Evolutionary conservation across 2,113 vertebrate genomes (phyloP).

Genomic region (Psilopogon haemacephalus): DNA sequence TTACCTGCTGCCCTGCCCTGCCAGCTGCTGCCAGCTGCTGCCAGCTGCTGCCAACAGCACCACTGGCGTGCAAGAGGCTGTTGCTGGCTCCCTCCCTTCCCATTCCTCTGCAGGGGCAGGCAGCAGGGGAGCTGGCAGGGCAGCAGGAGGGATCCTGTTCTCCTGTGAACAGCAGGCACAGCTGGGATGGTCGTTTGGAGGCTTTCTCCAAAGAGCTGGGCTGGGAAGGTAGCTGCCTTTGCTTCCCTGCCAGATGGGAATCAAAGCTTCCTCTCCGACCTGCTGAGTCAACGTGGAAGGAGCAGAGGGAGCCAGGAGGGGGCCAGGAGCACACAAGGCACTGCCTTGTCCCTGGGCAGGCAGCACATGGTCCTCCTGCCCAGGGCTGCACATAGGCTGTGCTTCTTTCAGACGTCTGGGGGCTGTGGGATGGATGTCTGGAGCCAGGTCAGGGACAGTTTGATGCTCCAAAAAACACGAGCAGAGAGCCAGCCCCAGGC

Average conservation of each 20-base stretch:
- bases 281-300: slow-evolving; percentile 43
- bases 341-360: slow-evolving; percentile 35
- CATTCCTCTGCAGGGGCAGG: not conserved
- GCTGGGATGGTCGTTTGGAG: slow-evolving; percentile 8
- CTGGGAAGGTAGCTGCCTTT: slow-evolving; percentile 19
- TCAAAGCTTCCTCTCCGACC: slow-evolving; percentile 22
- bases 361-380: not conserved
- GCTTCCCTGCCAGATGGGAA: slow-evolving; percentile 33
- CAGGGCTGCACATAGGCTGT: not conserved
- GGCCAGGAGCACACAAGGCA: not conserved
- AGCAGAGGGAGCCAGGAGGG: not conserved
- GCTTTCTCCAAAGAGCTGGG: not conserved
- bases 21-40: slow-evolving; percentile 11
- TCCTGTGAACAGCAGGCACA: not conserved
- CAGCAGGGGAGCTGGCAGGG: not conserved
- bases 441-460: not conserved
- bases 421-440: not conserved
- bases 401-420: slow-evolving; percentile 23
- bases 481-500: not conserved
- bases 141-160: not conserved
- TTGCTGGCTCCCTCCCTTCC: not conserved
- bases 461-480: not conserved
- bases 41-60: not conserved
- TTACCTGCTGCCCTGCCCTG: not conserved
- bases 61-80: not conserved